These are phyloP conservation scores for Odontocolon sp. DNA, from an alignment of 2,888 invertebrate species.

Conservation along the genomic window DNA sequence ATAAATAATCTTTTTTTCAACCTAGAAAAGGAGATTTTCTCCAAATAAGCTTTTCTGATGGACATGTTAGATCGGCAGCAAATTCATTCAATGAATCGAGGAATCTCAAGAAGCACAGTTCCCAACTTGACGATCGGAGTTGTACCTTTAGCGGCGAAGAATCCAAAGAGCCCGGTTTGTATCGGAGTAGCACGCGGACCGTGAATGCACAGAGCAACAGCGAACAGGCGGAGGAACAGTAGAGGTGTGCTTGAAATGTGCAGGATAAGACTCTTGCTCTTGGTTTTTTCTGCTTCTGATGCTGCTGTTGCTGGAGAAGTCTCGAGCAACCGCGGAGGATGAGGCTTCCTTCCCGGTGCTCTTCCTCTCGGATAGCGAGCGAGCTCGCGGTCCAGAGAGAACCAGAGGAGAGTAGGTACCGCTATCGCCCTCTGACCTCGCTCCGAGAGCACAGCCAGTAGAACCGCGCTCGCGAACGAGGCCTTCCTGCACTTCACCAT, in stretches of 20 bases:
- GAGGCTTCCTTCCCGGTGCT: conserved; percentile 32
- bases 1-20: too few species aligned
- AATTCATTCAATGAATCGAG: not conserved
- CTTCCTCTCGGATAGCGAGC: conserved; percentile 59
- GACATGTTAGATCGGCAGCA: too few species aligned
- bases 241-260: conserved; percentile 42
- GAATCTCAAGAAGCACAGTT: not conserved
- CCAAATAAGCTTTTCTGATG: too few species aligned
- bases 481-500: conserved; percentile 68
- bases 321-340: conserved; percentile 25
- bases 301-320: conserved; percentile 11
- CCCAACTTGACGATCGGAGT: not conserved
- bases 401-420: conserved; percentile 77
- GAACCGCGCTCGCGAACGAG: conserved; percentile 70
- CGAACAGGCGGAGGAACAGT: not conserved
- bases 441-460: conserved; percentile 63
- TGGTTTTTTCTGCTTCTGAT: conserved; percentile 8
- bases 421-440: conserved; percentile 80
- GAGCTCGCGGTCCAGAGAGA: conserved; percentile 54
- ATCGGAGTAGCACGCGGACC: conserved; percentile 8
- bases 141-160: not conserved
- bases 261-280: conserved; percentile 28
- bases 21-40: too few species aligned
- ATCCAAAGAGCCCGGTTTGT: conserved; percentile 9
- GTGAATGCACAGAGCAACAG: conserved; percentile 19